Percentiles rank a stretch among this genome's conserved stretches.
These are phyloP conservation scores for Pleuronectes platessa DNA, from an alignment of 2,113 vertebrate genomes.

Conservation along the genomic window DNA sequence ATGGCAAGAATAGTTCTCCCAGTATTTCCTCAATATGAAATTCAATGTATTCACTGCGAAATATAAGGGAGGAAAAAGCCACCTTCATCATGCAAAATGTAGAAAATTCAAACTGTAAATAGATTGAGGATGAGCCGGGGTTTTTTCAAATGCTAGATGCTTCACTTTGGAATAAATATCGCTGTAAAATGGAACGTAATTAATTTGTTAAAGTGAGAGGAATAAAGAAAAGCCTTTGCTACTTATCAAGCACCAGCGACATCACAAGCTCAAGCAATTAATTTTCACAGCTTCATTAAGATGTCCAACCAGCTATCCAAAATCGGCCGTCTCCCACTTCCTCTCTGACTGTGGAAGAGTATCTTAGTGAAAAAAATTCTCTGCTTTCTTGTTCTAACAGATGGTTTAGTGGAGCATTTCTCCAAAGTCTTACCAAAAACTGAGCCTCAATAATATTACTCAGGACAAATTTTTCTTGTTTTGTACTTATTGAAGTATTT, in stretches of 20 bases:
- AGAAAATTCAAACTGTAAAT: constrained; percentile 5
- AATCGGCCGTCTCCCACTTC: constrained; percentile 32
- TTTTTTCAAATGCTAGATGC: constrained; percentile 18
- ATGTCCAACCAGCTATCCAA: constrained; percentile 21
- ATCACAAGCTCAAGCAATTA: constrained; percentile 27
- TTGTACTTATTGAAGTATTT: not conserved
- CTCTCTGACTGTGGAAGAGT: not conserved
- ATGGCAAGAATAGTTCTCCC: not conserved
- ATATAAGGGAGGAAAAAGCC: not conserved
- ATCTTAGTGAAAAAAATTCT: not conserved
- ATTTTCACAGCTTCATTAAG: constrained; percentile 41
- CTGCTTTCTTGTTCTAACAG: not conserved
- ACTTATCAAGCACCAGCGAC: constrained; percentile 12
- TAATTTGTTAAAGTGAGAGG: constrained; percentile 24
- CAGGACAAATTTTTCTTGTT: not conserved
- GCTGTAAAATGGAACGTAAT: constrained; percentile 22
- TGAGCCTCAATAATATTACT: not conserved
- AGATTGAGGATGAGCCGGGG: not conserved
- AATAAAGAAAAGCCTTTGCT: constrained; percentile 25
- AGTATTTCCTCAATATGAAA: constrained; percentile 1
- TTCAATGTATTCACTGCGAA: constrained; percentile 1
- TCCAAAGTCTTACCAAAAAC: not conserved
- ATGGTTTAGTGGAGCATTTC: not conserved
- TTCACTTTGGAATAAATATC: constrained; percentile 26
- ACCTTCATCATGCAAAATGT: constrained; percentile 13